Conservation (phyloP, 2,113 vertebrate species). For the Dicrurus megarhynchus region DNA sequence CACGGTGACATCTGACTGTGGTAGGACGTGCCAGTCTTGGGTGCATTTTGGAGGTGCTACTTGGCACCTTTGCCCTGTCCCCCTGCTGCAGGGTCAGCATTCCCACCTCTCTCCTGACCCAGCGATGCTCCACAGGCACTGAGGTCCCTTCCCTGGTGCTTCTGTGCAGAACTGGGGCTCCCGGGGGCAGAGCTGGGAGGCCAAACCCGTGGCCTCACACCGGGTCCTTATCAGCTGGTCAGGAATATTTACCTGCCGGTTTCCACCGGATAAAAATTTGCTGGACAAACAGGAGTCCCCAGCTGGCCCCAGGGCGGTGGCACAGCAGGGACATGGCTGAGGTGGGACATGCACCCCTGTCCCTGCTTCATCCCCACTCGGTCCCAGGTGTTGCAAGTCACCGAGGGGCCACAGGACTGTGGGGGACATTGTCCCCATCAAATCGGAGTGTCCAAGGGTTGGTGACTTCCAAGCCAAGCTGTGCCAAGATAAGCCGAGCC, state of each 20-base stretch:
- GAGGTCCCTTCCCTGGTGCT: not conserved
- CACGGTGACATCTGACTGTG: rapidly evolving
- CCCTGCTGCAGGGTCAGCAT: not conserved
- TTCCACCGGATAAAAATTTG: not conserved
- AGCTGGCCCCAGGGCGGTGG: not conserved
- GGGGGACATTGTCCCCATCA: rapidly evolving
- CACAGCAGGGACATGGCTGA: not conserved
- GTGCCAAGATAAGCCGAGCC: not conserved
- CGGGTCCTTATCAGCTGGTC: not conserved
- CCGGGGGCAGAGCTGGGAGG: not conserved
- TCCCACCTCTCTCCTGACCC: not conserved
- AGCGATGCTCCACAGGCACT: rapidly evolving
- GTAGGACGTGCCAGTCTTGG: rapidly evolving
- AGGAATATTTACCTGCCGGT: not conserved
- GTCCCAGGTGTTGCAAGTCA: rapidly evolving
- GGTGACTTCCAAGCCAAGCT: not conserved
- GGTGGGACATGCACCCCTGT: not conserved
- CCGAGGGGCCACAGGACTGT: not conserved
- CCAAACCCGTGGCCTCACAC: not conserved
- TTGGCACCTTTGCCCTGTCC: not conserved
- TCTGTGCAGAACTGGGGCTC: not conserved
- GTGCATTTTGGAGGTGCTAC: not conserved
- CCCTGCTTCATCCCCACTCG: not conserved
- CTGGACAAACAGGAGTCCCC: slow-evolving; percentile 43
- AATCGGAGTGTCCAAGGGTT: no score